Conservation (phyloP, 1,140 invertebrate species). For the Camponotus floridanus region DNA sequence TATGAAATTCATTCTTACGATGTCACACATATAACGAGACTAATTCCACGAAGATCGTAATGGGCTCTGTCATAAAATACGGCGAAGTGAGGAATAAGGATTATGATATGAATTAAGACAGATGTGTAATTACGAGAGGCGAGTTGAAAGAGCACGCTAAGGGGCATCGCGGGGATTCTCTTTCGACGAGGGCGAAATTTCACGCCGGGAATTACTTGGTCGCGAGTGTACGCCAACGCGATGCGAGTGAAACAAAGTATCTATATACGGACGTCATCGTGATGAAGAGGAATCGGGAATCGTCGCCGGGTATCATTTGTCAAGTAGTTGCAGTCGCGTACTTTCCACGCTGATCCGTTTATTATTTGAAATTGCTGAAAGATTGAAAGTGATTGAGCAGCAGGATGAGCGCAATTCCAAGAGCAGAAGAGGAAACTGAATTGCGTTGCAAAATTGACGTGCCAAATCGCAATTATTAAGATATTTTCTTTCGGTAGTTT, state of each 20-base stretch:
- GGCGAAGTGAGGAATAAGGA: constrained; percentile 6
- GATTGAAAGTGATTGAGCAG: constrained; percentile 44
- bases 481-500: background rate
- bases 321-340: constrained; percentile 37
- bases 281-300: constrained; percentile 58
- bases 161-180: constrained; percentile 15
- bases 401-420: constrained; percentile 16
- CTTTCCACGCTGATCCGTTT: constrained; percentile 47
- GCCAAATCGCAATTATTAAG: constrained; percentile 8
- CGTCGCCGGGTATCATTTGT: constrained; percentile 53
- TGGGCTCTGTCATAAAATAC: background rate
- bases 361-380: constrained; percentile 56
- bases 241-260: constrained; percentile 47
- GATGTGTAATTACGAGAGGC: constrained; percentile 27
- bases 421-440: background rate
- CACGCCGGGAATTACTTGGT: constrained; percentile 25
- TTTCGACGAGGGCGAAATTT: constrained; percentile 23
- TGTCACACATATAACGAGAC: background rate
- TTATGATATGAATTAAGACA: constrained; percentile 42
- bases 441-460: constrained; percentile 28
- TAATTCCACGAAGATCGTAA: constrained; percentile 1
- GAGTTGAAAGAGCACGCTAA: constrained; percentile 21
- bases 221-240: background rate
- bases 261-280: constrained; percentile 32
- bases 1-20: background rate